A percentile compares a stretch with the other conserved stretches of the same genome.
These are phyloP conservation scores for Drosophila ercepeae DNA, from an alignment of 1,140 invertebrate genomes.

Conservation along the genomic window DNA sequence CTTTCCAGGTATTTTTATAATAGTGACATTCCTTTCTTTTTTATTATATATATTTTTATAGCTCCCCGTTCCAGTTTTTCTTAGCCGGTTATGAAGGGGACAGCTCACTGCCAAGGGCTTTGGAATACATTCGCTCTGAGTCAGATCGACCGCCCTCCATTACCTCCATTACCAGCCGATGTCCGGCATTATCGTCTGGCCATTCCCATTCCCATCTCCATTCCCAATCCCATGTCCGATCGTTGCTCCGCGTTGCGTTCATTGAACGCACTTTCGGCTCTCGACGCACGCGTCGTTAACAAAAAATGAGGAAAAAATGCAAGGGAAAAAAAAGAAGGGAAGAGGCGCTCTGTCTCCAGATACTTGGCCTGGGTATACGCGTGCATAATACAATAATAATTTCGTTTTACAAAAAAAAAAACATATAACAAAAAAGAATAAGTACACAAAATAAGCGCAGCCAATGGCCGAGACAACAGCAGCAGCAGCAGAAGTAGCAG, in stretches of 20 bases:
- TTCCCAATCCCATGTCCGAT: conserved; percentile 17
- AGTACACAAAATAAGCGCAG: conserved; percentile 49
- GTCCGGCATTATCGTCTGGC: conserved; percentile 43
- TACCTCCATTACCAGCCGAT: conserved; percentile 10
- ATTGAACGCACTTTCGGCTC: conserved; percentile 71
- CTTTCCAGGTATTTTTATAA: too few species aligned
- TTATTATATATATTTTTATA: too few species aligned
- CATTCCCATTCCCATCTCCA: neutral
- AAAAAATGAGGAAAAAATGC: conserved; percentile 22
- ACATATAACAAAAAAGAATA: neutral
- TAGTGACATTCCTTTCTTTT: too few species aligned
- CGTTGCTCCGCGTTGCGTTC: conserved; percentile 64
- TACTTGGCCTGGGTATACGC: conserved; percentile 26
- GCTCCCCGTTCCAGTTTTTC: too few species aligned
- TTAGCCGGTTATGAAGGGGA: neutral
- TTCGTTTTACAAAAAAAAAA: conserved; percentile 43
- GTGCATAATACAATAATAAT: conserved; percentile 61
- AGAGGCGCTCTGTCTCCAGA: conserved; percentile 43
- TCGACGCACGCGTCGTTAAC: conserved; percentile 49
- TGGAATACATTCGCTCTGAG: conserved; percentile 12
- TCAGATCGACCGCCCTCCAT: conserved; percentile 10
- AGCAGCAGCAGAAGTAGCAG: neutral
- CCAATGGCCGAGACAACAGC: conserved; percentile 41
- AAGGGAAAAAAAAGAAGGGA: conserved; percentile 6
- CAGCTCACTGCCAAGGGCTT: conserved; percentile 6